phyloP scores from a whole-genome alignment of 2,888 invertebrate genomes.

The Rosalia funebris region DNA sequence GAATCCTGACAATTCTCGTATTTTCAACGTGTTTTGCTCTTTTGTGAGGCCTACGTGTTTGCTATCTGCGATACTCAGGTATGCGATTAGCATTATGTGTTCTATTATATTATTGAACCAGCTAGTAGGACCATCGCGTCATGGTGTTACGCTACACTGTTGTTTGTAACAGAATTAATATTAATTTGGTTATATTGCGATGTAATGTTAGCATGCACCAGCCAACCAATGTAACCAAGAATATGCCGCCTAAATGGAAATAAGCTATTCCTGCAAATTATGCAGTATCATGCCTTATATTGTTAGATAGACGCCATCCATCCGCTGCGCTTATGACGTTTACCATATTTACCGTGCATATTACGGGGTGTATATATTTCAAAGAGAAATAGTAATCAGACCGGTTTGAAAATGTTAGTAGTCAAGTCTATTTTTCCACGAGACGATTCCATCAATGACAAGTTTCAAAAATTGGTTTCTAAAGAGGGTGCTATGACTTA shows the following conservation, averaged over 20 bases:
- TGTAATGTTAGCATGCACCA: constrained; percentile 34
- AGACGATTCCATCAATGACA: too few species aligned
- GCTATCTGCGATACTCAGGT: constrained; percentile 48
- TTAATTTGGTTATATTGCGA: constrained; percentile 51
- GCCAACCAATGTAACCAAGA: constrained; percentile 35
- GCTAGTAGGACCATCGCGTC: constrained; percentile 32
- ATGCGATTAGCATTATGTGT: constrained; percentile 45
- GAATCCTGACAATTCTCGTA: constrained; percentile 43
- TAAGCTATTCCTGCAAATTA: constrained; percentile 42
- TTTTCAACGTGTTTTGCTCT: constrained; percentile 41
- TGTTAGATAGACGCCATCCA: constrained; percentile 32
- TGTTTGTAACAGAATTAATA: constrained; percentile 49
- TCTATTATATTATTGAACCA: constrained; percentile 46
- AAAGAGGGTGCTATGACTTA: too few species aligned
- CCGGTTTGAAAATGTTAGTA: too few species aligned
- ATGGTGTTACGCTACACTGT: constrained; percentile 23
- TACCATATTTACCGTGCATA: too few species aligned
- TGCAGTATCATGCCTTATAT: constrained; percentile 32
- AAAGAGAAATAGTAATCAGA: too few species aligned
- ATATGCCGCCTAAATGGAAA: constrained; percentile 44
- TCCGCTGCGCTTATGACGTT: neutral
- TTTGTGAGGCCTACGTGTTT: constrained; percentile 45
- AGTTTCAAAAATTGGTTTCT: too few species aligned
- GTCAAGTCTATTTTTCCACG: too few species aligned
- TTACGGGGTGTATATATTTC: too few species aligned